A percentile compares a stretch with the other conserved stretches of the same genome.
phyloP scores from a whole-genome alignment of 35 echinoderm and acorn worm species.

The Chiridota heheva region DNA sequence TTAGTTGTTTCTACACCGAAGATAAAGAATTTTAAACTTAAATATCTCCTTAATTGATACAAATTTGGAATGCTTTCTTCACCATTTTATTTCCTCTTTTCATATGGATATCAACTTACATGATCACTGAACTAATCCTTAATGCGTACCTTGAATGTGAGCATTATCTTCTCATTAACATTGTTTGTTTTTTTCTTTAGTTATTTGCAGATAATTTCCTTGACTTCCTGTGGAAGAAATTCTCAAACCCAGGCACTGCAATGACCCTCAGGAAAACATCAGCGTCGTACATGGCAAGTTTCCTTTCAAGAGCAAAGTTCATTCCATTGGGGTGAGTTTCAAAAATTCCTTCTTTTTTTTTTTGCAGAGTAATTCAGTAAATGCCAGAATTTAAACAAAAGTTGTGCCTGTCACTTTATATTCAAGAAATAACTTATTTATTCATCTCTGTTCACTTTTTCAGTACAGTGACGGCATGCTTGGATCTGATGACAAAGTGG shows the following conservation, averaged over 20 bases:
- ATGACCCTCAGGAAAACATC: constrained; percentile 62
- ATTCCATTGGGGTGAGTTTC: constrained; percentile 65
- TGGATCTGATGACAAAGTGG: constrained; percentile 82
- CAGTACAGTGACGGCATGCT: constrained; percentile 76
- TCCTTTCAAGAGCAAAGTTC: constrained; percentile 80
- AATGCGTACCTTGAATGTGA: no score
- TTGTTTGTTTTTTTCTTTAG: constrained; percentile 43
- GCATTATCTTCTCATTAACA: neutral
- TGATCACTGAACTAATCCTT: no score
- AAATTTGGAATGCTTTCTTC: no score
- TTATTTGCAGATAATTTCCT: constrained; percentile 80
- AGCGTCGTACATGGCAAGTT: constrained; percentile 86
- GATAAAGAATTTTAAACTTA: no score
- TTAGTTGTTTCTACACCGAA: no score
- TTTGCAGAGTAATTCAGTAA: neutral
- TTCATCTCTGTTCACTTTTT: neutral
- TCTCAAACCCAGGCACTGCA: constrained; percentile 79
- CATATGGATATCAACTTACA: no score
- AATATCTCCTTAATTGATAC: no score
- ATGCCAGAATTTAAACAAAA: neutral
- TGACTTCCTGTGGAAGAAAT: constrained; percentile 86
- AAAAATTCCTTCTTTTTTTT: neutral
- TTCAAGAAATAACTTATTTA: neutral
- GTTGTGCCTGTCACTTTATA: neutral
- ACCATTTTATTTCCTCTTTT: no score